Evolutionary conservation across 2,113 vertebrate genomes (phyloP).

Genomic region (Myxocyprinus asiaticus): DNA sequence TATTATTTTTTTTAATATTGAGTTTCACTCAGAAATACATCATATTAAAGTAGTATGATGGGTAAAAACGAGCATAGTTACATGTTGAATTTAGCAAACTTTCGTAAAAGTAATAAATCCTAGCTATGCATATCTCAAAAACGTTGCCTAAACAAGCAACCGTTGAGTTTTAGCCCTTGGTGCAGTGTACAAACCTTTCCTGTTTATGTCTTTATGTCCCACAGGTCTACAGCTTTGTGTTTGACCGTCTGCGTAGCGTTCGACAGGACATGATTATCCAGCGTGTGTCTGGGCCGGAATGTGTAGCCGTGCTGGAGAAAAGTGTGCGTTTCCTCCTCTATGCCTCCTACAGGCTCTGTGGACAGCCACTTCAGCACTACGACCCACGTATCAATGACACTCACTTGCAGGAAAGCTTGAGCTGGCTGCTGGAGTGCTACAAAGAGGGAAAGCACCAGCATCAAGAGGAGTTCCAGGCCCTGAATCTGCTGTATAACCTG

Average conservation of each 20-base stretch:
- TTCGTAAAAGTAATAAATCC: too few species aligned
- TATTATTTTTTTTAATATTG: too few species aligned
- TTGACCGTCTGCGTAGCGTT: constrained; percentile 83
- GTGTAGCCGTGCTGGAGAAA: constrained; percentile 77
- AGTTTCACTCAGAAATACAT: too few species aligned
- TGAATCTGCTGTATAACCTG: constrained; percentile 84
- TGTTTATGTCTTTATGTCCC: not conserved
- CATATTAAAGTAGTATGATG: too few species aligned
- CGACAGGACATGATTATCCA: constrained; percentile 86
- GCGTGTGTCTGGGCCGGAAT: constrained; percentile 65
- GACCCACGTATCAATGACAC: constrained; percentile 74
- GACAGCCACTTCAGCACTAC: constrained; percentile 66
- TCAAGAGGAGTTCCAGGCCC: constrained; percentile 77
- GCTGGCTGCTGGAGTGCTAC: constrained; percentile 84
- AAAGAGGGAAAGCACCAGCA: constrained; percentile 47
- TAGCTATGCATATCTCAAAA: too few species aligned
- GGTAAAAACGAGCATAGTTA: too few species aligned
- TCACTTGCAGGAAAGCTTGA: constrained; percentile 77
- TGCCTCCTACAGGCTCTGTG: constrained; percentile 75
- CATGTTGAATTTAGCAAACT: too few species aligned
- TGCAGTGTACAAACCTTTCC: too few species aligned
- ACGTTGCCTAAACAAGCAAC: too few species aligned
- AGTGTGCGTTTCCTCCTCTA: constrained; percentile 80
- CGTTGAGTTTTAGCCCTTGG: too few species aligned
- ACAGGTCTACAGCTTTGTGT: constrained; percentile 80